A percentile compares a stretch with the other conserved stretches of the same genome.
These are phyloP conservation scores for Hipposideros larvatus DNA, from an alignment of 2,797 vertebrate species.

Conservation along the genomic window DNA sequence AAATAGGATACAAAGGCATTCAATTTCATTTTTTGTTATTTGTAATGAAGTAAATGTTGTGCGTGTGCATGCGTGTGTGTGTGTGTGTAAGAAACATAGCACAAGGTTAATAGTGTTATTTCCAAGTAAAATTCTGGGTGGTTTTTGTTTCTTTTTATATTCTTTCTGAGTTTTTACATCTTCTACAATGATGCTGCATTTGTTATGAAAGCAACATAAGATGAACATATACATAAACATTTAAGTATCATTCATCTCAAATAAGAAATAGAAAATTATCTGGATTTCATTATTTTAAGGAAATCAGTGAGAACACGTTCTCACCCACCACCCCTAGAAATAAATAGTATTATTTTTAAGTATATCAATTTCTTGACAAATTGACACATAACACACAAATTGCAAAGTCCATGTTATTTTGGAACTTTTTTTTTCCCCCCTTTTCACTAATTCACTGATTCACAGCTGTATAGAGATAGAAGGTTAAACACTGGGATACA, in stretches of 20 bases:
- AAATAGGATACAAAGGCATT: background rate
- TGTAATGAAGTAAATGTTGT: background rate
- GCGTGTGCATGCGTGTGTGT: background rate
- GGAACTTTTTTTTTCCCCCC: background rate
- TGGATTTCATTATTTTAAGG: background rate
- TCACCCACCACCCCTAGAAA: background rate
- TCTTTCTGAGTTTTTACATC: background rate
- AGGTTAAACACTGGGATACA: background rate
- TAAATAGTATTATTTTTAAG: conserved; percentile 10
- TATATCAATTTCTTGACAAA: background rate
- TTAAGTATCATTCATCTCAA: conserved; percentile 14
- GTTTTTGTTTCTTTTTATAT: background rate
- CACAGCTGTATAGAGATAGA: background rate
- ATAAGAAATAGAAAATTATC: conserved; percentile 9
- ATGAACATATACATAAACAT: background rate
- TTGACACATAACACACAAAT: background rate
- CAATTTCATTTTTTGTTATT: background rate
- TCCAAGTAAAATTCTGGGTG: background rate
- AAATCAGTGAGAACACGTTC: background rate
- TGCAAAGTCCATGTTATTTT: background rate
- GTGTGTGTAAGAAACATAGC: background rate
- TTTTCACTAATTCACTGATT: background rate
- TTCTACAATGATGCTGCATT: background rate
- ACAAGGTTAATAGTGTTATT: background rate
- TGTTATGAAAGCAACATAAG: conserved; percentile 50